Evolutionary conservation across 2,797 vertebrate genomes (phyloP), one percentile per base, ranked within the genome.

Genomic region (Sus cebifrons): DNA sequence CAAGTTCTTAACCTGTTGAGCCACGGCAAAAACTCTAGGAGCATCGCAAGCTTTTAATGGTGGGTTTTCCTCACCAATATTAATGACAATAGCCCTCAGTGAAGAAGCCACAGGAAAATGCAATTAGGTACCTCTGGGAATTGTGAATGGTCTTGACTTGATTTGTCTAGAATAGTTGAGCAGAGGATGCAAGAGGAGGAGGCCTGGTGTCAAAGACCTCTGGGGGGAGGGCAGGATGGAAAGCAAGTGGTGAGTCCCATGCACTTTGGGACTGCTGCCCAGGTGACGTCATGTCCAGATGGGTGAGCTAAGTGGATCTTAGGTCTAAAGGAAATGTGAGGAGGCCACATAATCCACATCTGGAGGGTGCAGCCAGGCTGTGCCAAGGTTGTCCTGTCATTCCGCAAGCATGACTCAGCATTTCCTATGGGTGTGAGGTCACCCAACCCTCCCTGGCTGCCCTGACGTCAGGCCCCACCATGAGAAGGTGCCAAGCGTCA

Each of bases 11-110:
- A 49, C 9, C 44, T 10, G 44, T 10, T 49, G 44, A 49, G 44
- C 44, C 44, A 49, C 44, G 6, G 44, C 44, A 49, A 49, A 10
- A 49, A 49, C 44, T 49, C 44, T 10, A 89, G 62, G 15, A 96
- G 97, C 29, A 93, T 6, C 49, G 70, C 96, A 36, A 32, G 70
- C 1, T 44, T 73, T 95, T 97, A 94, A 96, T 2, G 6, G 60
- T 92, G 78, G 44, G 52, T 12, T 77, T 95, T 93, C 78, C 17
- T 87, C 12, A 32, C 49, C 73, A 67, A 64, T 77, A 29, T 36
- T 65, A 56, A 88, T 14, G 74, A 67, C 83, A 71, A 96, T 86
- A 94, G 29, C 18, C 73, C 44, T 67, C 3, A 95, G 90, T 14
- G 14, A 92, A 40, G 56, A 84, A 79, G 23, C 11, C 40, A 64